A percentile compares a stretch with the other conserved stretches of the same genome.
These are phyloP conservation scores for Sternarchorhynchus goeldii DNA, from an alignment of 2,797 vertebrate species.

Conservation along the genomic window DNA sequence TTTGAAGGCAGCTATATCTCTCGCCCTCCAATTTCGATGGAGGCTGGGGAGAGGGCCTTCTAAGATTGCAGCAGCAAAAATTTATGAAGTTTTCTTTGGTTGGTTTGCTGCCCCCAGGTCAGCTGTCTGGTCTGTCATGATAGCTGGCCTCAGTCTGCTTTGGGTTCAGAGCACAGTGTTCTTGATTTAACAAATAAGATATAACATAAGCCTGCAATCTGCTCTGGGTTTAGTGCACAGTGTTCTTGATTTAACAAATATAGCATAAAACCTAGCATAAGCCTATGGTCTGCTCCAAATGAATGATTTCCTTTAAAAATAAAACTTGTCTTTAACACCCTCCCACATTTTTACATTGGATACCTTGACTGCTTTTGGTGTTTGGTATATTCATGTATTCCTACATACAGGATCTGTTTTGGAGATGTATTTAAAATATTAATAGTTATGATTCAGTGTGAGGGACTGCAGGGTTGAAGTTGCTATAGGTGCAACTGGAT, in stretches of 20 bases:
- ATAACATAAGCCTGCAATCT: background rate
- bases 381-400: too few relatives aligned
- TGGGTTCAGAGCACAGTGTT: background rate
- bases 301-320: too few relatives aligned
- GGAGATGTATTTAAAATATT: too few relatives aligned
- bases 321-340: too few relatives aligned
- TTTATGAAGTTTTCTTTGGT: constrained; percentile 7
- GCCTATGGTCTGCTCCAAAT: too few relatives aligned
- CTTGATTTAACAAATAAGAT: background rate
- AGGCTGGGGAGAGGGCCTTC: background rate
- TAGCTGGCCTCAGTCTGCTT: background rate
- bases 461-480: too few relatives aligned
- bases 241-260: constrained; percentile 4
- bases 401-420: too few relatives aligned
- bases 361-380: too few relatives aligned
- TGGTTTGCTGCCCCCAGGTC: background rate
- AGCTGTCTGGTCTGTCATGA: background rate
- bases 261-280: background rate
- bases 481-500: too few relatives aligned
- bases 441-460: too few relatives aligned
- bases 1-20: background rate
- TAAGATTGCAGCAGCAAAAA: constrained; percentile 25
- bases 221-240: background rate
- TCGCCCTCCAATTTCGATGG: background rate
- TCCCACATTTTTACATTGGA: too few relatives aligned